These are phyloP conservation scores for Pollenia amentaria DNA, from an alignment of 2,888 invertebrate genomes.

Conservation along the genomic window DNA sequence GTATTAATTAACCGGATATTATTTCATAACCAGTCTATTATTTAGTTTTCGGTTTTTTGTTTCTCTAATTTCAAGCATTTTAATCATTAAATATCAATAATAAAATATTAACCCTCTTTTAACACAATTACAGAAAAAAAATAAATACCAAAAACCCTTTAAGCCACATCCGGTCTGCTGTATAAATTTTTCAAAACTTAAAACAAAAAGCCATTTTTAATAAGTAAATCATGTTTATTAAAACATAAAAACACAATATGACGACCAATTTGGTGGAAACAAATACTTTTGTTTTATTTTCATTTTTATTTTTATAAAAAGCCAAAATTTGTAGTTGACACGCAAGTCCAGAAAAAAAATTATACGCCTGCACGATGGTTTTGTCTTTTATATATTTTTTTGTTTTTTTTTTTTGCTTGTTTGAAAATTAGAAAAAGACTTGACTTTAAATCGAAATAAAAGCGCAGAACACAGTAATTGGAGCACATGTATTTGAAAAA, in stretches of 20 bases:
- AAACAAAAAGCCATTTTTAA: slow-evolving; percentile 67
- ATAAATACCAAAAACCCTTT: slow-evolving; percentile 66
- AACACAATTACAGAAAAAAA: slow-evolving; percentile 49
- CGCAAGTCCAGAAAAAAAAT: slow-evolving; percentile 60
- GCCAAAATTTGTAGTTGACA: slow-evolving; percentile 71
- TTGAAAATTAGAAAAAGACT: slow-evolving; percentile 42
- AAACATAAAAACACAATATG: slow-evolving; percentile 67
- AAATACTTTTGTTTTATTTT: slow-evolving; percentile 17
- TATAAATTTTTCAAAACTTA: slow-evolving; percentile 24
- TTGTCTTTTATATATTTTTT: not conserved
- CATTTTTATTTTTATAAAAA: slow-evolving; percentile 24
- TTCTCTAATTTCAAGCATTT: slow-evolving; percentile 46
- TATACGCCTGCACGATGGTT: slow-evolving; percentile 54
- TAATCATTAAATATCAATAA: slow-evolving; percentile 73
- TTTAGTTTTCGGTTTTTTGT: slow-evolving; percentile 19
- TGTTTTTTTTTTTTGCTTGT: slow-evolving; percentile 14
- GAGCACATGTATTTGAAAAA: slow-evolving; percentile 36
- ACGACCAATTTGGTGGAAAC: slow-evolving; percentile 58
- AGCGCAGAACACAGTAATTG: slow-evolving; percentile 50
- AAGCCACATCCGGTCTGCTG: slow-evolving; percentile 71
- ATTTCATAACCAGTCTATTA: slow-evolving; percentile 61
- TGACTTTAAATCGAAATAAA: slow-evolving; percentile 46
- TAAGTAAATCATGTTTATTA: slow-evolving; percentile 73
- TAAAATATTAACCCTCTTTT: slow-evolving; percentile 69
- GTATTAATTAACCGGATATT: slow-evolving; percentile 63